phyloP scores from a whole-genome alignment of 2,797 vertebrate genomes.

The Propithecus perrieri region DNA sequence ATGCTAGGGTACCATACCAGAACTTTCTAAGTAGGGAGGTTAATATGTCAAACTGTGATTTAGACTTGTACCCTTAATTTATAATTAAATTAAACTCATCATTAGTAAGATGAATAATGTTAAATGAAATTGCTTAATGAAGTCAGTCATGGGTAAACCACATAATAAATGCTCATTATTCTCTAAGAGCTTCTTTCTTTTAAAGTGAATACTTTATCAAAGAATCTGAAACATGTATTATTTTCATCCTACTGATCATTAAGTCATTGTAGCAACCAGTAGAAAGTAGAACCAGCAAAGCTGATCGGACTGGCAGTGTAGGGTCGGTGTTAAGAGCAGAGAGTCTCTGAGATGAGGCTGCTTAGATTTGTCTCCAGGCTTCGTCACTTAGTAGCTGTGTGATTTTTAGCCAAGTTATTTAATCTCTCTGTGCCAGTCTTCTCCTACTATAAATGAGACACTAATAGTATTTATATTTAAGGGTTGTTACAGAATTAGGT shows the following conservation, averaged over 20 bases:
- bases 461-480: neutral
- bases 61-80: neutral
- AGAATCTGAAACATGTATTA: neutral
- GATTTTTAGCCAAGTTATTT: neutral
- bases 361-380: neutral
- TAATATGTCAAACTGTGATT: neutral
- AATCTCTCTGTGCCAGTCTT: neutral
- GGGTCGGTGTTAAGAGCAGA: neutral
- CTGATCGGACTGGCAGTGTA: neutral
- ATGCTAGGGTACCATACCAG: neutral
- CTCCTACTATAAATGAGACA: neutral
- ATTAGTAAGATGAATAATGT: conserved; percentile 1
- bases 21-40: neutral
- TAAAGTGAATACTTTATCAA: conserved; percentile 11
- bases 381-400: neutral
- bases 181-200: neutral
- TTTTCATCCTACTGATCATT: neutral
- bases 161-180: conserved; percentile 34
- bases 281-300: no score
- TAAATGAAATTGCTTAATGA: conserved; percentile 42
- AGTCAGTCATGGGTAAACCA: conserved; percentile 9
- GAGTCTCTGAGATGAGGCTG: neutral
- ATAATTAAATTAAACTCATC: conserved; percentile 28
- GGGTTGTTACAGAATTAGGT: neutral
- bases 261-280: neutral